A percentile compares a stretch with the other conserved stretches of the same genome.
These are phyloP conservation scores for Chlorops oryzae DNA, from an alignment of 1,140 invertebrate species.

Conservation along the genomic window DNA sequence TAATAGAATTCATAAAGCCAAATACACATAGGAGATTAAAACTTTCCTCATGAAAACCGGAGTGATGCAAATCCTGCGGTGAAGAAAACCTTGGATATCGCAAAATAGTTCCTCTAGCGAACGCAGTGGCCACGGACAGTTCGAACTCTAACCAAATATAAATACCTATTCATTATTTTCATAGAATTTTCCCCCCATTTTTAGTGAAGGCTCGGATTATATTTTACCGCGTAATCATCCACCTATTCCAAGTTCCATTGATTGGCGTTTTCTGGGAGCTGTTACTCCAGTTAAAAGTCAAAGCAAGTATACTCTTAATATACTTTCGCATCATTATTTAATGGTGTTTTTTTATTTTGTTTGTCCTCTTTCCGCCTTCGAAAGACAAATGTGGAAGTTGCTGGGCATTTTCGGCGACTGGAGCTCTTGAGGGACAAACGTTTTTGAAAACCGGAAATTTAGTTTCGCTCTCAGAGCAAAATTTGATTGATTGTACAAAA, in stretches of 20 bases:
- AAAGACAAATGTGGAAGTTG: conserved; percentile 75
- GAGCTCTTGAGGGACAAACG: conserved; percentile 68
- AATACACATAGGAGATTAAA: no score
- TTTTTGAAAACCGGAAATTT: conserved; percentile 56
- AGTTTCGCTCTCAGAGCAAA: conserved; percentile 81
- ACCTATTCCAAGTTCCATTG: conserved; percentile 65
- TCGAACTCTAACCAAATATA: background rate
- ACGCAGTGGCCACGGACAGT: no score
- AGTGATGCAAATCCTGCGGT: no score
- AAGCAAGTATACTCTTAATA: conserved; percentile 47
- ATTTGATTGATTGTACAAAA: conserved; percentile 78
- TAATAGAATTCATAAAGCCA: no score
- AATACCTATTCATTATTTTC: background rate
- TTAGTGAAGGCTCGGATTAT: conserved; percentile 53
- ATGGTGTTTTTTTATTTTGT: background rate
- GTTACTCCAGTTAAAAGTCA: conserved; percentile 89
- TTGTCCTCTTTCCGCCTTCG: background rate
- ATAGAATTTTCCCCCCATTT: background rate
- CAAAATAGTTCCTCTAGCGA: no score
- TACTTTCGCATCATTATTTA: conserved; percentile 27
- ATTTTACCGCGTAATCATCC: conserved; percentile 62
- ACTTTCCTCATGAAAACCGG: no score
- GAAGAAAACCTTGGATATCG: no score
- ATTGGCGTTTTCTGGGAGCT: conserved; percentile 79
- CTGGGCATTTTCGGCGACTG: conserved; percentile 89